These are phyloP conservation scores for Busseola fusca DNA, from an alignment of 2,888 invertebrate genomes.

Conservation along the genomic window DNA sequence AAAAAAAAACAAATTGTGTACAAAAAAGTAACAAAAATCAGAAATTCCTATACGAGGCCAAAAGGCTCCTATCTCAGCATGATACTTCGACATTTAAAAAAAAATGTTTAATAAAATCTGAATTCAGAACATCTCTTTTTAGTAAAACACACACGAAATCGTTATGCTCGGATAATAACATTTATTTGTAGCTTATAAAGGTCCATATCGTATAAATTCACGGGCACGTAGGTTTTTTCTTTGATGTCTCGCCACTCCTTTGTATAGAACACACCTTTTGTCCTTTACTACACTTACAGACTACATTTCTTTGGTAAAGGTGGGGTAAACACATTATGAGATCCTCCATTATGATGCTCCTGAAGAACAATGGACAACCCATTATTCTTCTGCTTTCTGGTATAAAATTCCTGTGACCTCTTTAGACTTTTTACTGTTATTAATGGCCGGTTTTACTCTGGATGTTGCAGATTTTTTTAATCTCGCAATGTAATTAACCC, in stretches of 20 bases:
- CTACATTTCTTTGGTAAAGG: constrained; percentile 39
- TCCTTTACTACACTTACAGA: constrained; percentile 23
- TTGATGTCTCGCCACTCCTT: constrained; percentile 26
- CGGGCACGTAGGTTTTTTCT: constrained; percentile 44
- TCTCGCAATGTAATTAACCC: constrained; percentile 3
- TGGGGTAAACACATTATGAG: constrained; percentile 38
- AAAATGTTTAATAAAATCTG: neutral
- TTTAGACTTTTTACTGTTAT: constrained; percentile 16
- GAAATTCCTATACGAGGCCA: too few species aligned
- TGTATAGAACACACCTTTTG: constrained; percentile 41
- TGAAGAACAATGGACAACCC: constrained; percentile 23
- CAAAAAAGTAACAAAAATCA: too few species aligned
- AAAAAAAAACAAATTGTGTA: too few species aligned
- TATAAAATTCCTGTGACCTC: constrained; percentile 23
- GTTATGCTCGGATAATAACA: constrained; percentile 21
- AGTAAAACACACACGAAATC: neutral
- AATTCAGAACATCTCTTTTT: neutral
- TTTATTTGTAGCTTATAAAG: constrained; percentile 37
- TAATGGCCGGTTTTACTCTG: constrained; percentile 6
- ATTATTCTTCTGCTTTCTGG: constrained; percentile 21
- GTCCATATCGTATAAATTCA: constrained; percentile 30
- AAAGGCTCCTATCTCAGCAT: too few species aligned
- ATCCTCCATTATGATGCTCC: constrained; percentile 27
- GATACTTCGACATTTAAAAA: too few species aligned
- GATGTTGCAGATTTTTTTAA: constrained; percentile 5